Evolutionary conservation across 2,113 vertebrate species (phyloP), one percentile per base, ranked within the genome.

Genomic region (Saguinus imperator): DNA sequence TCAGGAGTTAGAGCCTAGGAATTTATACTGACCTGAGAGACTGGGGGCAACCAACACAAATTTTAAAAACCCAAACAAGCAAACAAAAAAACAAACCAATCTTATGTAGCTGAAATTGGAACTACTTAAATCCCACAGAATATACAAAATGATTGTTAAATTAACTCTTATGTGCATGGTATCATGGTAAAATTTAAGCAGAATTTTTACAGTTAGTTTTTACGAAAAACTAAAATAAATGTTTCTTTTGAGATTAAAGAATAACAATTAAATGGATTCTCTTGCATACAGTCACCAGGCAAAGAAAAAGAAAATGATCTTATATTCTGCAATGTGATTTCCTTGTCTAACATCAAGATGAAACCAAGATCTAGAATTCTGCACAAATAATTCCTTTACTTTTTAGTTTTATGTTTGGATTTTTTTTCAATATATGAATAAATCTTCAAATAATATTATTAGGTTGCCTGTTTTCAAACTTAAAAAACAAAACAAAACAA

Each of bases 301-400:
- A 70, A 96, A 77, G 21, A 87, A 87, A 87, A 2, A 50, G 66
- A 91, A 94, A 91, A 91, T 43, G 90, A 66, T 58, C 18, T 82
- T 43, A 76, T 6, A 4, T 11, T 43, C 68, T 77, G 11, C 20
- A 88, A 77, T 87, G 8, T 70, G 40, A 84, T 73, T 55, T 75
- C 45, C 37, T 86, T 94, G 12, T 1, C 25, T 35, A 80, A 80
- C 12, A 68, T 76, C 10, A 57, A 77, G 35, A 58, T 92, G 52
- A 50, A 81, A 48, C 55, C 66, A 73, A 81, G 64, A 75, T 85
- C 13, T 45, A 68, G 66, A 95, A 48, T 50, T 80, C 37, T 80
- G 32, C 4, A 80, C 27, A 86, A 93, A 81, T 75, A 64, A 73
- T 68, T 55, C 25, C 8, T 45, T 89, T 84, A 32, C 29, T 83